Conservation (phyloP, 2,888 invertebrate genomes). For the Drosophila paracracens region DNA sequence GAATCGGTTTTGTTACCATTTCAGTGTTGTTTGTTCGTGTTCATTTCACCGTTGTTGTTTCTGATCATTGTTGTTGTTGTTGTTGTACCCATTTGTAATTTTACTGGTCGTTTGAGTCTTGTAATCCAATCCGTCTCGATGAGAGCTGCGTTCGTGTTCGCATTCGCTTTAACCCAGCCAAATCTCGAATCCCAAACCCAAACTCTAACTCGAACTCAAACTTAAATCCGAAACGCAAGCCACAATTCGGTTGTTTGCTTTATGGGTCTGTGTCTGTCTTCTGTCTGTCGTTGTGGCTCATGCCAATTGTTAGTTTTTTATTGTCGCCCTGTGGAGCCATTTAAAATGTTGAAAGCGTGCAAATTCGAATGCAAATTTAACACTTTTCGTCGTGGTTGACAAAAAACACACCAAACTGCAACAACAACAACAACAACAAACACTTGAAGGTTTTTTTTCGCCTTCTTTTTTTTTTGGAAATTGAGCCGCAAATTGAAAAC, state of each 20-base stretch:
- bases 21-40: conserved; percentile 42
- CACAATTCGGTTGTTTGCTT: conserved; percentile 22
- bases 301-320: conserved; percentile 72
- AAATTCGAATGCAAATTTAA: conserved; percentile 78
- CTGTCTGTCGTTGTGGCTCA: conserved; percentile 57
- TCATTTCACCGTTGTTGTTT: conserved; percentile 44
- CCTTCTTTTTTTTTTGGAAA: conserved; percentile 54
- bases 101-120: conserved; percentile 50
- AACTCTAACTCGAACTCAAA: neutral
- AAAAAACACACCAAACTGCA: conserved; percentile 25
- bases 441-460: conserved; percentile 42
- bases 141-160: conserved; percentile 39
- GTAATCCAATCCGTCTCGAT: conserved; percentile 63
- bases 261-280: conserved; percentile 16
- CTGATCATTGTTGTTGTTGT: conserved; percentile 26
- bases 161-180: conserved; percentile 26
- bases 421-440: conserved; percentile 35
- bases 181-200: conserved; percentile 16
- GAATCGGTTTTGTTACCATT: conserved; percentile 42
- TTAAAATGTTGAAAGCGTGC: conserved; percentile 77
- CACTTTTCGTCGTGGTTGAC: conserved; percentile 67
- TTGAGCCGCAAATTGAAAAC: conserved; percentile 73
- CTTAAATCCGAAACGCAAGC: neutral
- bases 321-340: conserved; percentile 43
- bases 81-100: conserved; percentile 68